A percentile compares a stretch with the other conserved stretches of the same genome.
Evolutionary conservation across 2,888 invertebrate species (phyloP).

Genomic region (Iphiclides podalirius): DNA sequence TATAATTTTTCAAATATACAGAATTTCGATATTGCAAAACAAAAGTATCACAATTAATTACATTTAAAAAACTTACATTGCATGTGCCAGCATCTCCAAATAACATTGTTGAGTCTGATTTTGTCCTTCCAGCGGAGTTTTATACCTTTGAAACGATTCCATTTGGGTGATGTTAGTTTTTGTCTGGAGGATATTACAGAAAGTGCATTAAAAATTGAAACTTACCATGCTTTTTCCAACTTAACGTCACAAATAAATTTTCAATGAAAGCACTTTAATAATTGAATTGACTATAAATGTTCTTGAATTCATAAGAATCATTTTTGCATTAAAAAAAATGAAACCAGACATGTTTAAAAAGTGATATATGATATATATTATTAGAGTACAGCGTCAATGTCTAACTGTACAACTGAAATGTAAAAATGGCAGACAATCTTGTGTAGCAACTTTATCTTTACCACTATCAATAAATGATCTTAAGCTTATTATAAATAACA

Average conservation of each 20-base stretch:
- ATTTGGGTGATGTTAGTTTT: conserved; percentile 99
- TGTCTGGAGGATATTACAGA: conserved; percentile 85
- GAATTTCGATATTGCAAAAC: too few species aligned
- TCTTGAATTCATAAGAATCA: conserved; percentile 55
- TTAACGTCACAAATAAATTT: conserved; percentile 59
- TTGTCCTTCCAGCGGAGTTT: conserved; percentile 99
- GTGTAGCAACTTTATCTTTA: conserved; percentile 57
- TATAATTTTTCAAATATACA: too few species aligned
- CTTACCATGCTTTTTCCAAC: conserved; percentile 57
- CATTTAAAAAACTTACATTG: conserved; percentile 86
- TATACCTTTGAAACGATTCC: conserved; percentile 99
- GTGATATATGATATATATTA: conserved; percentile 33
- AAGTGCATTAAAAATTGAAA: conserved; percentile 30
- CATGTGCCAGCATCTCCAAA: conserved; percentile 99
- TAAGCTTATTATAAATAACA: conserved; percentile 72
- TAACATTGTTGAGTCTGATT: conserved; percentile 99
- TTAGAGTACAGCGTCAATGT: conserved; percentile 48
- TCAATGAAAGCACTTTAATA: conserved; percentile 47
- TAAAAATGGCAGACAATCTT: conserved; percentile 49
- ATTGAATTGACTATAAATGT: conserved; percentile 57
- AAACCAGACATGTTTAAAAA: conserved; percentile 55
- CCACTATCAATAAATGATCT: conserved; percentile 68
- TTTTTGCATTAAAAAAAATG: conserved; percentile 56
- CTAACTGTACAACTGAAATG: conserved; percentile 46
- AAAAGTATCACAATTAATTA: too few species aligned